These are phyloP conservation scores for Brachyopa scutellaris DNA, from an alignment of 2,888 invertebrate genomes.

Conservation along the genomic window DNA sequence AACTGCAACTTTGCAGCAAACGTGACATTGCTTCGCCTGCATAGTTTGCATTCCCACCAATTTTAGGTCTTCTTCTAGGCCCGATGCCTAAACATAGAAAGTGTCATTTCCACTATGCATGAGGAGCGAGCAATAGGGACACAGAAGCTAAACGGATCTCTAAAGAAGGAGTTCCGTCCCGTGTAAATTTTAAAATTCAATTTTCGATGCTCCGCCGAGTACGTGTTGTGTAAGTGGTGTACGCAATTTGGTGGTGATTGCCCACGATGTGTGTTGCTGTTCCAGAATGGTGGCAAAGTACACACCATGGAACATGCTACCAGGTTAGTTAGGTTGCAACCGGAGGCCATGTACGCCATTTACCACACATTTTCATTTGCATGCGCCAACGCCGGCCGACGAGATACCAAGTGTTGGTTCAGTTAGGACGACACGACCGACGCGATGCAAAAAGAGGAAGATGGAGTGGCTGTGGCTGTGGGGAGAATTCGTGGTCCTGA, in stretches of 20 bases:
- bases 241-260: constrained; percentile 55
- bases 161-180: constrained; percentile 34
- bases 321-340: constrained; percentile 71
- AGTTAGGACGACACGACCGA: not conserved
- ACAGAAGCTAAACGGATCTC: not conserved
- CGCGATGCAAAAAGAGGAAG: too few species aligned
- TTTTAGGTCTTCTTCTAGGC: not conserved
- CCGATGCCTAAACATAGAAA: constrained; percentile 17
- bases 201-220: constrained; percentile 47
- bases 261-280: constrained; percentile 40
- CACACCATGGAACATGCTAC: constrained; percentile 69
- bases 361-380: constrained; percentile 71
- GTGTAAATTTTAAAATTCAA: constrained; percentile 70
- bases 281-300: constrained; percentile 67
- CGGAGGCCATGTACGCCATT: constrained; percentile 69
- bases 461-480: not conserved
- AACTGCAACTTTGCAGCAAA: constrained; percentile 62
- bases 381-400: too few species aligned
- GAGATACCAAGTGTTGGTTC: constrained; percentile 20
- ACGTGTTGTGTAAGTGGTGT: not conserved
- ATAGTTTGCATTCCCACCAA: constrained; percentile 57
- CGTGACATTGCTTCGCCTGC: constrained; percentile 59
- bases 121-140: not conserved
- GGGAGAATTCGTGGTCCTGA: constrained; percentile 3
- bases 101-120: constrained; percentile 35